These are phyloP conservation scores for Prunella himalayana DNA, from an alignment of 2,113 vertebrate species.

Conservation along the genomic window DNA sequence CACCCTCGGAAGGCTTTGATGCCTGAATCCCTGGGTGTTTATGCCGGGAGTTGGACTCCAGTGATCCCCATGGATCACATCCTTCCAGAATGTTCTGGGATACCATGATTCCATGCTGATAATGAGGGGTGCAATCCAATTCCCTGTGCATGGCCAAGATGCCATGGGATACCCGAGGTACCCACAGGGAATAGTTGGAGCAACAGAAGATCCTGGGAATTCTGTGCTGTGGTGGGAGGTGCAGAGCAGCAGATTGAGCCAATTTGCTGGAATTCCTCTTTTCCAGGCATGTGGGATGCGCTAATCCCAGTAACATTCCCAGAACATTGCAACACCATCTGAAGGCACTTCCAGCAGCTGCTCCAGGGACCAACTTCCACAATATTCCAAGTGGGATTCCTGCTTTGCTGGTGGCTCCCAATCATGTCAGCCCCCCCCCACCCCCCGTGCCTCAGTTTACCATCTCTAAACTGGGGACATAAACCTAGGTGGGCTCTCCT, in stretches of 20 bases:
- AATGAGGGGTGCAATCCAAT: accelerated
- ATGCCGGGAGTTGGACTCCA: accelerated
- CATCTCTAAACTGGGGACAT: not conserved
- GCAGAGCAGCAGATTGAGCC: not conserved
- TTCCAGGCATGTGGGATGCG: accelerated
- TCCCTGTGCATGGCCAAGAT: accelerated
- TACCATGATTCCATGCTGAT: accelerated
- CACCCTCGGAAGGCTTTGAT: not conserved
- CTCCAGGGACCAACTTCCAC: not conserved
- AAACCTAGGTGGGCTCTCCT: not conserved
- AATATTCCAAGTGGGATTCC: not conserved
- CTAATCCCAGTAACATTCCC: not conserved
- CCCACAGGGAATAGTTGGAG: not conserved
- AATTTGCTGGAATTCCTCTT: not conserved
- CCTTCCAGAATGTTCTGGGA: not conserved
- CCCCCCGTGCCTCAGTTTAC: not conserved
- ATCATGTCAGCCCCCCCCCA: accelerated
- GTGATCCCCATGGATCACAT: accelerated
- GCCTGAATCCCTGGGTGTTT: not conserved
- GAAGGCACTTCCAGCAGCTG: not conserved
- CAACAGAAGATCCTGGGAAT: not conserved
- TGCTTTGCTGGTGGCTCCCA: not conserved
- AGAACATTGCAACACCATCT: too few relatives aligned
- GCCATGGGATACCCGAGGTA: accelerated
- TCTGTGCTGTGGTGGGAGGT: accelerated